Conservation (phyloP, 2,797 vertebrate genomes). For the Micromesistius poutassou region DNA sequence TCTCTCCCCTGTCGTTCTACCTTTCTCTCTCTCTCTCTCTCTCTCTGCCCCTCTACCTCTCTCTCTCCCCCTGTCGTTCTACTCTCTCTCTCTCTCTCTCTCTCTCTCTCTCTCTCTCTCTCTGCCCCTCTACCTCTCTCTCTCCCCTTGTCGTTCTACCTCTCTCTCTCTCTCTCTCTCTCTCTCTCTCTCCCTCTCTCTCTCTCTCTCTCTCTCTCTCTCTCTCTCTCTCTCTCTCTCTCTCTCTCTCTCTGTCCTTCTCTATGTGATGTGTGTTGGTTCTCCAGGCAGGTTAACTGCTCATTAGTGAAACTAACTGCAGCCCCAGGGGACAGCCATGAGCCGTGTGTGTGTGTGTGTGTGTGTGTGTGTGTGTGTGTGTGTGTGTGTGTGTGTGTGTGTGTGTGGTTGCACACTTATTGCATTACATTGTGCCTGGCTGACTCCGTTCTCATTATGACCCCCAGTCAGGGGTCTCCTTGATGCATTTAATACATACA, state of each 20-base stretch:
- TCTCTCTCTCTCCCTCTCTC: too few relatives aligned
- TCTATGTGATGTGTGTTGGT: slow-evolving; percentile 55
- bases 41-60: neutral
- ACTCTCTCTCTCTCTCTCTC: slow-evolving; percentile 3
- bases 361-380: slow-evolving; percentile 26
- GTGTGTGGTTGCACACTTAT: slow-evolving; percentile 60
- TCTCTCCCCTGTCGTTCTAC: too few relatives aligned
- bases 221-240: neutral
- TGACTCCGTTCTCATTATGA: slow-evolving; percentile 70
- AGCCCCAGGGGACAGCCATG: slow-evolving; percentile 59
- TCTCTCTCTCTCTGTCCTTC: slow-evolving; percentile 29
- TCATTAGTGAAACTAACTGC: slow-evolving; percentile 69
- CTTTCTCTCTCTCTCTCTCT: neutral
- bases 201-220: too few relatives aligned
- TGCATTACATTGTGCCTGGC: slow-evolving; percentile 69
- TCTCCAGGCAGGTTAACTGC: slow-evolving; percentile 73
- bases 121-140: neutral
- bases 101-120: neutral
- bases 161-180: too few relatives aligned
- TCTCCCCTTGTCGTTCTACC: neutral
- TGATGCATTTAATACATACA: slow-evolving; percentile 37
- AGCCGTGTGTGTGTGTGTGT: slow-evolving; percentile 26
- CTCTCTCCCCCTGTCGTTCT: slow-evolving; percentile 1
- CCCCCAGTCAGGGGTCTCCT: slow-evolving; percentile 65
- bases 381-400: slow-evolving; percentile 24